Evolutionary conservation across 2,888 invertebrate species (phyloP).

Genomic region (Synanthedon andrenaeformis): DNA sequence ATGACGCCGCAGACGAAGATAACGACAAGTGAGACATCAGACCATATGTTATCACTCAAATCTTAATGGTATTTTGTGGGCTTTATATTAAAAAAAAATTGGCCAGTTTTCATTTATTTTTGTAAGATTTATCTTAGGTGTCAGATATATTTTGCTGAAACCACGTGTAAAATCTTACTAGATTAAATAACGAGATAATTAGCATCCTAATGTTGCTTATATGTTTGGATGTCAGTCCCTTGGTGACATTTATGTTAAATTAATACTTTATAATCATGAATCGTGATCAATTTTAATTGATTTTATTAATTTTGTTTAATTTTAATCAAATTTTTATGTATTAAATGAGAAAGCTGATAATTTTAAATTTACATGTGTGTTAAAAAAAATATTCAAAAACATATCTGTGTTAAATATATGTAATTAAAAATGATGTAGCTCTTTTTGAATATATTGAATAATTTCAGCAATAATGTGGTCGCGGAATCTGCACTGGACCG

Average conservation of each 20-base stretch:
- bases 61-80: not conserved
- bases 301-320: too few relatives aligned
- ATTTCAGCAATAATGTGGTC: slow-evolving; percentile 87
- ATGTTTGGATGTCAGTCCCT: slow-evolving; percentile 61
- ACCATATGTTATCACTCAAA: too few relatives aligned
- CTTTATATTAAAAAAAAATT: not conserved
- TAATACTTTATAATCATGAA: too few relatives aligned
- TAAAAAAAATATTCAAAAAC: too few relatives aligned
- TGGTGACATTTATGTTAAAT: slow-evolving; percentile 26
- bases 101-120: slow-evolving; percentile 13
- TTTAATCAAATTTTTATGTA: too few relatives aligned
- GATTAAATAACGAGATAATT: slow-evolving; percentile 54
- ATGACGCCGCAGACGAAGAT: slow-evolving; percentile 92
- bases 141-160: too few relatives aligned
- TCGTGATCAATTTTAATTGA: too few relatives aligned
- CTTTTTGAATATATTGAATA: not conserved
- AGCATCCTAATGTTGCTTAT: slow-evolving; percentile 43
- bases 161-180: slow-evolving; percentile 34
- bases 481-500: slow-evolving; percentile 98
- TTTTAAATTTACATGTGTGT: too few relatives aligned
- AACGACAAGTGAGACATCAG: slow-evolving; percentile 74
- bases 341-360: too few relatives aligned
- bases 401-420: too few relatives aligned
- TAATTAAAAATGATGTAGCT: too few relatives aligned
- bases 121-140: too few relatives aligned